Percentiles rank a stretch among this genome's conserved stretches.
Conservation (phyloP, 2,797 vertebrate species). For the Characodon lateralis region DNA sequence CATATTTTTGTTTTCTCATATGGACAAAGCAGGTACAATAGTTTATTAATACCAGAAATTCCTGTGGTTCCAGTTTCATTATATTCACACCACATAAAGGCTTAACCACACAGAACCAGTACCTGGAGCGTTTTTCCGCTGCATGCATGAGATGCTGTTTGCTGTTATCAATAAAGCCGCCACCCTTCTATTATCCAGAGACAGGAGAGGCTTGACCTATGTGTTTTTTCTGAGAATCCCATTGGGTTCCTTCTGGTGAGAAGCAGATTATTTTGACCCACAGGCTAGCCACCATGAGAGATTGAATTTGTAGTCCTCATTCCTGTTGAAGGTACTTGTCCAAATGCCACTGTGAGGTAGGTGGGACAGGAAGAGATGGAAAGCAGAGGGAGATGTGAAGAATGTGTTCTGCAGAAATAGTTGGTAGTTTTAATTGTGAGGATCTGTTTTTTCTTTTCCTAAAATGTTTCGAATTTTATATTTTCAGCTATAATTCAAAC, state of each 20-base stretch:
- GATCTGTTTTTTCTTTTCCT: too few relatives aligned
- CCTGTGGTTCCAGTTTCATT: constrained; percentile 2
- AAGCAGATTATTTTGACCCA: constrained; percentile 43
- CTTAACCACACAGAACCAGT: constrained; percentile 14
- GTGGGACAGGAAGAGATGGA: constrained; percentile 37
- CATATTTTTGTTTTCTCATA: too few relatives aligned
- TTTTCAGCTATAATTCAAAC: too few relatives aligned
- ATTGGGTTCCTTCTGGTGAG: constrained; percentile 53
- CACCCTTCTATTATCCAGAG: constrained; percentile 48
- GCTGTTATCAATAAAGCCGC: constrained; percentile 42
- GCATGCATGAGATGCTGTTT: constrained; percentile 10
- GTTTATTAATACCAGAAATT: too few relatives aligned
- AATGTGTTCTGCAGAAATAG: constrained; percentile 5
- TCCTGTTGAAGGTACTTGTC: constrained; percentile 37
- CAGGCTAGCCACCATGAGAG: constrained; percentile 45
- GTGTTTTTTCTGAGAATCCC: constrained; percentile 32
- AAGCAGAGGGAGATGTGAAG: constrained; percentile 29
- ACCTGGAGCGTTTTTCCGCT: constrained; percentile 11
- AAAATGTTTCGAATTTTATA: too few relatives aligned
- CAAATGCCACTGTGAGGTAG: constrained; percentile 36
- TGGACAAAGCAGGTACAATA: too few relatives aligned
- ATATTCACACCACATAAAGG: constrained; percentile 8
- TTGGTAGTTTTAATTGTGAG: background rate
- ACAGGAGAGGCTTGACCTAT: constrained; percentile 44
- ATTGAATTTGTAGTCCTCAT: constrained; percentile 54